Evolutionary conservation across 30 jellyfish, hydroid and myxozoan genomes (phyloP).

Genomic region (Pelagia noctiluca): DNA sequence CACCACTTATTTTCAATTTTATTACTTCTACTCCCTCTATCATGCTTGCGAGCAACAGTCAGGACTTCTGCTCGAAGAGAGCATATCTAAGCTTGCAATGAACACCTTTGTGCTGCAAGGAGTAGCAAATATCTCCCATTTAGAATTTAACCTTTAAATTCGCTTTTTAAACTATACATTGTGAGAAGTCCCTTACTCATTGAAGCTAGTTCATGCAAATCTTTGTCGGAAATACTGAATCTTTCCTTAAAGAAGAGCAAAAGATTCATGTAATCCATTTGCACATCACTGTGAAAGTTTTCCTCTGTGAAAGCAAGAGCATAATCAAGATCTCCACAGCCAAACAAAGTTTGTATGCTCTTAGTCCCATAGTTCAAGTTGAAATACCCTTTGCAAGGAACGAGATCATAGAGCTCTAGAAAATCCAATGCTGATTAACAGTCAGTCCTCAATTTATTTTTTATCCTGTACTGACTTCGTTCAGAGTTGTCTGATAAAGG

Average conservation of each 20-base stretch:
- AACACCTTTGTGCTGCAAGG: conserved; percentile 8
- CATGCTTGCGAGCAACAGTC: not conserved
- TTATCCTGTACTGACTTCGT: not conserved
- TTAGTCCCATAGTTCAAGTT: not conserved
- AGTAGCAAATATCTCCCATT: not conserved
- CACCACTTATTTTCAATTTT: conserved; percentile 13
- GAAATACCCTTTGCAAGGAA: not conserved
- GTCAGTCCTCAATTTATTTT: not conserved
- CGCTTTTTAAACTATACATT: not conserved
- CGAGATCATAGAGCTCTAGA: not conserved
- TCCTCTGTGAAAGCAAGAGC: conserved; percentile 1
- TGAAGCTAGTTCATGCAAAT: not conserved
- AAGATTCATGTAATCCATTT: not conserved
- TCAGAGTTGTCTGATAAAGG: conserved; percentile 1
- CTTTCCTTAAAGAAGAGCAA: not conserved
- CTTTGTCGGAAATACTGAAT: too few relatives aligned
- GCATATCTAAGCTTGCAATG: not conserved
- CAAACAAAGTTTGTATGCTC: not conserved
- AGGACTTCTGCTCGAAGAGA: not conserved
- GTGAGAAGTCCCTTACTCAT: not conserved
- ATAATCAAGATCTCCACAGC: not conserved
- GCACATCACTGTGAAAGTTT: not conserved
- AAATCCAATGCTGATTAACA: not conserved
- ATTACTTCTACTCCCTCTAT: not conserved
- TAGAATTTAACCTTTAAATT: not conserved